A percentile compares a stretch with the other conserved stretches of the same genome.
phyloP scores from a whole-genome alignment of 2,797 vertebrate species.

The Catamblyrhynchus diadema region DNA sequence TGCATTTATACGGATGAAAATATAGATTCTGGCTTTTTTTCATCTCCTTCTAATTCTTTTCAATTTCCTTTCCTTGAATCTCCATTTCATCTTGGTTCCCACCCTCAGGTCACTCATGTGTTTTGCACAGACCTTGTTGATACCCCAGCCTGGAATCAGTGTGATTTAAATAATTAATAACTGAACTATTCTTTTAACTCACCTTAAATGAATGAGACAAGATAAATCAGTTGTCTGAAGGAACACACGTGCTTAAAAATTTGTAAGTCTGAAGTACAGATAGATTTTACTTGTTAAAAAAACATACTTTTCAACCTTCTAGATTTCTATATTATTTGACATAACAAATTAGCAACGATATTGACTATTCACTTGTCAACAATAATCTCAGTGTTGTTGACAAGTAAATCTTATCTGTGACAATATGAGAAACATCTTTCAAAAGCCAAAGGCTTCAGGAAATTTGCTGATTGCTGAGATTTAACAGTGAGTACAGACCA shows the following conservation, averaged over 20 bases:
- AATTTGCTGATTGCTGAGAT: neutral
- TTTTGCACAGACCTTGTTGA: neutral
- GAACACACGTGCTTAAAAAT: neutral
- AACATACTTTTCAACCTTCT: neutral
- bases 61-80: rapidly evolving
- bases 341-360: neutral
- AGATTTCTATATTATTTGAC: neutral
- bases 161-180: neutral
- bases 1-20: neutral
- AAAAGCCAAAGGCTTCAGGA: neutral
- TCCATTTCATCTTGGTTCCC: neutral
- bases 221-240: neutral
- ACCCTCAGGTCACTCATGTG: neutral
- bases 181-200: neutral
- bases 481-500: neutral
- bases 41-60: neutral
- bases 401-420: neutral
- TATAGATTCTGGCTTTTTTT: neutral
- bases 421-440: neutral
- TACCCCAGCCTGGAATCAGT: neutral
- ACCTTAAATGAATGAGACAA: neutral
- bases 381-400: neutral
- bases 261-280: neutral
- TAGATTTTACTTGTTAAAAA: neutral
- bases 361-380: neutral